Evolutionary conservation across 2,797 vertebrate species (phyloP), one percentile per base, ranked within the genome.

Genomic region (Enteromius afrohamiltoni): DNA sequence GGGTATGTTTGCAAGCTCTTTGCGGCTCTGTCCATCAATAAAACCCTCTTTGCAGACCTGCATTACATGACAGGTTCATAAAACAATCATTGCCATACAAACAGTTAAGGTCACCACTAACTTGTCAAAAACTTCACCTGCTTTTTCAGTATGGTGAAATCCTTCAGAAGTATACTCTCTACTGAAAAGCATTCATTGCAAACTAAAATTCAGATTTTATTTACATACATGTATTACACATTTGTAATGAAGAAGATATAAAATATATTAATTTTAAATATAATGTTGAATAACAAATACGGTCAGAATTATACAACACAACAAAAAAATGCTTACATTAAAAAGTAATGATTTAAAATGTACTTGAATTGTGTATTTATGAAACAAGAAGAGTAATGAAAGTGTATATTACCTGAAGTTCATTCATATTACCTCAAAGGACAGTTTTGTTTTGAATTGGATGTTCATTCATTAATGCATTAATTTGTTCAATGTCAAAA

Each of bases 41-140:
- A 29, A 68, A 55, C 34, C 3, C 53, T 53, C 21, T 70, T 69
- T 69, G 40, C 31, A 55, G 40, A 58, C 16, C 17, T 74, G 47
- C 17, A 74, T 51, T 53, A 74, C 70, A 74, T 34, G 47, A 73
- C 70, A 73, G 70, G 26, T 73, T 73, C 26, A 73, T 73, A 21
- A 51, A 73, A 71, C 26, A 73, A 51, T 73, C 70, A 51, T 2
- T 31, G 26, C 26, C 8, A n/a, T 14, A 49, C 45, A 79, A 31
- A 67, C 45, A 23, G 13, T 17, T 37, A 55, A 40, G 47, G 47
- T 68, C 47, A 23, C 53, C 29, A 67, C 6, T 17, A 13, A 67
- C 62, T 16, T 37, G 14, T 49, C 23, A 51, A 53, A 51, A 65
- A 26, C 21, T 68, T 40, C 17, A 37, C 6, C 58, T 42, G 6